Percentiles rank a stretch among this genome's conserved stretches.
These are phyloP conservation scores for Dascillus cervinus DNA, from an alignment of 2,888 invertebrate genomes.

Conservation along the genomic window DNA sequence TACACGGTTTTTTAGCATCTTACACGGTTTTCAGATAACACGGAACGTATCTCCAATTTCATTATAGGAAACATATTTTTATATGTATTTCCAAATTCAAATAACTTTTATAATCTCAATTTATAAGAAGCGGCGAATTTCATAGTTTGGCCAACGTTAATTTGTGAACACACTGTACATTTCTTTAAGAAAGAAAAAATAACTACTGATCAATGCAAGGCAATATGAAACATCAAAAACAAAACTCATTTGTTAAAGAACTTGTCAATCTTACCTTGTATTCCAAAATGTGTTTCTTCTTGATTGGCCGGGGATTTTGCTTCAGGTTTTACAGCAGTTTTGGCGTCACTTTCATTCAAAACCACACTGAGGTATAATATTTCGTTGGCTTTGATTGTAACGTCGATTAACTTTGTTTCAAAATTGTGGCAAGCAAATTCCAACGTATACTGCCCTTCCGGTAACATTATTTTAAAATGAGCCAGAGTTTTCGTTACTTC, in stretches of 20 bases:
- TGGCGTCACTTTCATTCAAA: constrained; percentile 3
- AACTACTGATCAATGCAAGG: constrained; percentile 1
- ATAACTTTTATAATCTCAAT: too few relatives aligned
- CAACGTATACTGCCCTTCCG: constrained; percentile 59
- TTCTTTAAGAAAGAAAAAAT: constrained; percentile 11
- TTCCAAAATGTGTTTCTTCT: constrained; percentile 22
- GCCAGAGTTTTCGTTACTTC: constrained; percentile 62
- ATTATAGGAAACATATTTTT: too few relatives aligned
- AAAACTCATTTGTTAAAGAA: not conserved
- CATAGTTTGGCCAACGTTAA: too few relatives aligned
- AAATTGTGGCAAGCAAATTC: constrained; percentile 56
- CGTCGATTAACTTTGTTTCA: constrained; percentile 41
- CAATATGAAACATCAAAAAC: not conserved
- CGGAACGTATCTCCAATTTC: too few relatives aligned
- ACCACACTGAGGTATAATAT: constrained; percentile 21
- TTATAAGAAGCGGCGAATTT: too few relatives aligned
- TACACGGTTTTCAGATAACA: too few relatives aligned
- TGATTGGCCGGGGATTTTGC: too few relatives aligned
- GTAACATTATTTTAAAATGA: constrained; percentile 62
- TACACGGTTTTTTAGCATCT: too few relatives aligned
- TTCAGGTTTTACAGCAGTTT: too few relatives aligned
- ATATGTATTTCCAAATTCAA: too few relatives aligned
- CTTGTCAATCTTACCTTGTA: constrained; percentile 23
- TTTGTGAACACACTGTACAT: too few relatives aligned
- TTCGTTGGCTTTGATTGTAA: constrained; percentile 40